Conservation (phyloP, 2,113 vertebrate genomes). For the Lipophrys pholis region DNA sequence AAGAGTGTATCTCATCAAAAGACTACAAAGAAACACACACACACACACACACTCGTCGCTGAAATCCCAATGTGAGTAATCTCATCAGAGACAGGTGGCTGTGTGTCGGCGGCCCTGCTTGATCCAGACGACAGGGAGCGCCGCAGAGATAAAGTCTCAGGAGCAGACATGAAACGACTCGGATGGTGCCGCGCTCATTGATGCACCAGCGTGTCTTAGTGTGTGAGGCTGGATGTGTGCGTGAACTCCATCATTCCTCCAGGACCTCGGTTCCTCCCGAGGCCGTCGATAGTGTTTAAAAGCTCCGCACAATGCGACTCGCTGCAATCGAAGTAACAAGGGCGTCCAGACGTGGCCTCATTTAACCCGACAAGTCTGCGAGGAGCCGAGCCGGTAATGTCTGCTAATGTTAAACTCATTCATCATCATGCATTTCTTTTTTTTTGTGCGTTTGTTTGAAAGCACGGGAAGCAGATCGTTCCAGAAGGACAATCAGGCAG, state of each 20-base stretch:
- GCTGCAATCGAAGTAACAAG: constrained; percentile 16
- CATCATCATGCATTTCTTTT: not conserved
- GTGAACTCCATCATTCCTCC: constrained; percentile 16
- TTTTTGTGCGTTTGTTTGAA: not conserved
- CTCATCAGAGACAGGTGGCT: constrained; percentile 63
- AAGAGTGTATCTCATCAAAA: constrained; percentile 44
- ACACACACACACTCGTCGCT: not conserved
- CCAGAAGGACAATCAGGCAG: not conserved
- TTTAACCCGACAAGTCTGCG: constrained; percentile 26
- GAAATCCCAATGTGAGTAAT: constrained; percentile 58
- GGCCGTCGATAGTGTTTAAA: constrained; percentile 23
- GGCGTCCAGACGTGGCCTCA: not conserved
- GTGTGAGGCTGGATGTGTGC: constrained; percentile 14
- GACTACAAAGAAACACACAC: not conserved
- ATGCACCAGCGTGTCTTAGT: constrained; percentile 4
- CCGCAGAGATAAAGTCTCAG: constrained; percentile 34
- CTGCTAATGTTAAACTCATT: constrained; percentile 35
- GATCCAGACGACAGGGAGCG: constrained; percentile 54
- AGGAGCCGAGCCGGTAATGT: constrained; percentile 22
- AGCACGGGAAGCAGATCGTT: not conserved
- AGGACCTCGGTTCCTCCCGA: constrained; percentile 32
- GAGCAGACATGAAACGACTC: constrained; percentile 51
- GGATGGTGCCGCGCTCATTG: constrained; percentile 9
- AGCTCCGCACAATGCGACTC: constrained; percentile 4
- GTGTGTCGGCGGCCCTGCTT: constrained; percentile 52